Evolutionary conservation across 1,140 invertebrate genomes (phyloP), one percentile per base, ranked within the genome.

Genomic region (Eueides isabella): DNA sequence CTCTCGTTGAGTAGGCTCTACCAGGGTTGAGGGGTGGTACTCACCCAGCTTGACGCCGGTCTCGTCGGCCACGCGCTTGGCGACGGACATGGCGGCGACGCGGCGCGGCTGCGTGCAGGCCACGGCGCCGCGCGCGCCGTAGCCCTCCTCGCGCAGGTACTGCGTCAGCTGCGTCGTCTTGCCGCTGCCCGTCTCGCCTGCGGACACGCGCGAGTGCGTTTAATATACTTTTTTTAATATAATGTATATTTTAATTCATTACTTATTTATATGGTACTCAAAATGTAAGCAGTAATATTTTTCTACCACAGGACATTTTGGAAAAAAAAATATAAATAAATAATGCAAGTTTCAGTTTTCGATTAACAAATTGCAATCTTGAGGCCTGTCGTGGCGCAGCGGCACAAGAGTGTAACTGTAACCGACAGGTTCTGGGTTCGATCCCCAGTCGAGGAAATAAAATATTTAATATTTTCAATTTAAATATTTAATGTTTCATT

Each of bases 131-230:
- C 96, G 95, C 2, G 71, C 71, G 79, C 97, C 98, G 93, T 99
- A 99, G 1, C 99, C 99, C 81, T 99, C 99, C 94, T 99, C 99
- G 88, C 99, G 97, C 4, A 99, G 94, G 90, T 99, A 99, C 88
- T 99, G 99, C 0, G 99, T 99, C n/a, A 99, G 94, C 89, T 99
- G 99, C 0, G 98, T 99, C 0, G 99, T 99, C 93, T 99, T 99
- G 61, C 99, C 99, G 84, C 98, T 99, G 16, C 99, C 99, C 26
- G 99, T 99, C 94, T 99, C 99, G 81, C 99, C 98, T 93, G 75
- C 7, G n/a, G n/a, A n/a, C n/a, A n/a, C n/a, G n/a, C n/a, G n/a
- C n/a, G n/a, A n/a, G n/a, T n/a, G n/a, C n/a, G n/a, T n/a, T n/a
- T n/a, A n/a, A n/a, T n/a, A n/a, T n/a, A n/a, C n/a, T n/a, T n/a